A percentile compares a stretch with the other conserved stretches of the same genome.
Evolutionary conservation across 2,113 vertebrate species (phyloP).

Genomic region (Peromyscus californicus): DNA sequence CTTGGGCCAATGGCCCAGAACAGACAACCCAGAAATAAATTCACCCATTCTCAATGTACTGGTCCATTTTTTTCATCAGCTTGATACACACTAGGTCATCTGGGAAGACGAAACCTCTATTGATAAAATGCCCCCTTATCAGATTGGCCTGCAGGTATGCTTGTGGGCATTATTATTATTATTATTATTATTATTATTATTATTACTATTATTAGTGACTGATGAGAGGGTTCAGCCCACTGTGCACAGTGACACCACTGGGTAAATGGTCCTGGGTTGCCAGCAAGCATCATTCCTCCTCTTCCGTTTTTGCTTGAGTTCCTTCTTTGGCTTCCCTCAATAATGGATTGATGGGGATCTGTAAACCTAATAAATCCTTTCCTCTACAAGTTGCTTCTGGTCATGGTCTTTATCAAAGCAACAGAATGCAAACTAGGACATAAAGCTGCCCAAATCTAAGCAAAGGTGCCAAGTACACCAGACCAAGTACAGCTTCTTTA

Average conservation of each 20-base stretch:
- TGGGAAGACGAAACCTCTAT: neutral
- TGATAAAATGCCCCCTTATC: neutral
- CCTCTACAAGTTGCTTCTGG: neutral
- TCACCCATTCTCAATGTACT: neutral
- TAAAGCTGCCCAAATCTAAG: neutral
- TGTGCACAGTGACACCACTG: neutral
- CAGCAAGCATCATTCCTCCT: neutral
- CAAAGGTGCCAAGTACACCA: neutral
- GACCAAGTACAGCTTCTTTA: neutral
- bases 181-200: too few relatives aligned
- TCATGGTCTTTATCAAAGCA: neutral
- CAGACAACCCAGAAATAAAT: neutral
- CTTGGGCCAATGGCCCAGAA: neutral
- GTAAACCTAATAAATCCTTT: neutral
- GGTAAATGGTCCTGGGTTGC: too few relatives aligned
- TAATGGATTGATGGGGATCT: neutral
- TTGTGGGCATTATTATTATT: too few relatives aligned
- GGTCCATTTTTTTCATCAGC: too few relatives aligned
- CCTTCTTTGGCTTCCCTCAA: neutral
- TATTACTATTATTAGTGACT: neutral
- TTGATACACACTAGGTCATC: neutral
- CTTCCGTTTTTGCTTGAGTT: neutral
- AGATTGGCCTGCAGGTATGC: neutral
- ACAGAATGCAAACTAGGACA: neutral
- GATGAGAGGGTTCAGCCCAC: neutral